Evolutionary conservation across 2,888 invertebrate genomes (phyloP), one percentile per base, ranked within the genome.

Genomic region (Drosophila greeni): DNA sequence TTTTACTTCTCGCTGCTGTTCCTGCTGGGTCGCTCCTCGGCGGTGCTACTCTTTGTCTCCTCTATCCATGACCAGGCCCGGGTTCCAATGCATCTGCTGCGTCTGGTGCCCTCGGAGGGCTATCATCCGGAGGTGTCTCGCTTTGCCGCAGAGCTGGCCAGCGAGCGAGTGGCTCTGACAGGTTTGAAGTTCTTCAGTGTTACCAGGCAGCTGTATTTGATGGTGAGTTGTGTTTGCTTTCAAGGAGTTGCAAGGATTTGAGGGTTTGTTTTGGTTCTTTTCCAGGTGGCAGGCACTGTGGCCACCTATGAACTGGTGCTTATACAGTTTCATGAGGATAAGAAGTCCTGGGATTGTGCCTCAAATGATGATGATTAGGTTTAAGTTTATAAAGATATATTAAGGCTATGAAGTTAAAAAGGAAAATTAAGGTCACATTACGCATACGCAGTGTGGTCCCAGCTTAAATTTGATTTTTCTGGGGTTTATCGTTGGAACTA

Each of bases 291-390:
- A 39, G 91, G 91, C 23, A 91, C 91, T 2, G 91, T 91, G 66
- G 89, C 91, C 24, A 91, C 91, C 2, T 92, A 91, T 67, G 91
- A 91, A 84, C 84, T 91, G 54, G 91, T 91, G 18, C 83, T 92
- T 48, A 90, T 60, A 9, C 91, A 92, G 74, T 91, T 91, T 70
- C 90, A 91, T 59, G 88, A 90, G 58, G 89, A 87, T 67, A 74
- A 86, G 49, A 84, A 85, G 34, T 57, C 76, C 33, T 87, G 84
- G 85, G 52, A 82, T 59, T 87, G 86, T 64, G 18, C 16, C n/a
- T 12, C n/a, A n/a, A 16, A 16, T 3, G 36, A 18, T 24, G 14
- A 31, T 16, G 16, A 34, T 14, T 58, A 34, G 2, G 39, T 3
- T 12, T 12, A 12, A 11, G 11, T 5, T 1, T 26, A 26, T 24